Conservation (phyloP, 2,888 invertebrate species). For the Merodon equestris region DNA sequence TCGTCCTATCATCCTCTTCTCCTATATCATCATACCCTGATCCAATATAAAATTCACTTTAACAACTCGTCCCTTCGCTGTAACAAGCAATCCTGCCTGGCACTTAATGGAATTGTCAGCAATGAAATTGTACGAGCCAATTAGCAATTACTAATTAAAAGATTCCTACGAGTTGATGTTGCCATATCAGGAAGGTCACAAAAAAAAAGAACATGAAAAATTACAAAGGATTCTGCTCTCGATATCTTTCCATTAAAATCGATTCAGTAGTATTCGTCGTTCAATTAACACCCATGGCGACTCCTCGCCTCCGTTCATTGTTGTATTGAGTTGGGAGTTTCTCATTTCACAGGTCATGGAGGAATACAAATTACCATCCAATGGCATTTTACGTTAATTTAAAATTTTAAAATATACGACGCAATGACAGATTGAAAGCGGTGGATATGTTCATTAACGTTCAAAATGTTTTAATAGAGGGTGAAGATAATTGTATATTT, state of each 20-base stretch:
- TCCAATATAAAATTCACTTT: slow-evolving; percentile 34
- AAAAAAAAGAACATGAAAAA: no score
- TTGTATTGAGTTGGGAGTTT: neutral
- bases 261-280: slow-evolving; percentile 20
- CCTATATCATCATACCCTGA: no score
- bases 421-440: neutral
- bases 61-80: slow-evolving; percentile 27
- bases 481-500: no score
- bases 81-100: no score
- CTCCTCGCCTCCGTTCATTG: neutral
- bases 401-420: slow-evolving; percentile 2
- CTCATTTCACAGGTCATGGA: slow-evolving; percentile 21
- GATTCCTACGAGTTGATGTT: slow-evolving; percentile 31
- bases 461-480: no score
- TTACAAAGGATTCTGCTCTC: neutral
- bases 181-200: neutral
- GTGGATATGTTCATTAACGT: neutral
- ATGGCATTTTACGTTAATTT: slow-evolving; percentile 12
- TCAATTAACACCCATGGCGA: neutral
- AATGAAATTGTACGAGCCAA: slow-evolving; percentile 44
- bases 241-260: slow-evolving; percentile 45
- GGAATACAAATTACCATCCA: slow-evolving; percentile 11
- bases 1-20: no score
- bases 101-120: slow-evolving; percentile 57
- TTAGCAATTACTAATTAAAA: slow-evolving; percentile 64